phyloP scores from a whole-genome alignment of 2,888 invertebrate genomes.

The Lacanobia oleracea region DNA sequence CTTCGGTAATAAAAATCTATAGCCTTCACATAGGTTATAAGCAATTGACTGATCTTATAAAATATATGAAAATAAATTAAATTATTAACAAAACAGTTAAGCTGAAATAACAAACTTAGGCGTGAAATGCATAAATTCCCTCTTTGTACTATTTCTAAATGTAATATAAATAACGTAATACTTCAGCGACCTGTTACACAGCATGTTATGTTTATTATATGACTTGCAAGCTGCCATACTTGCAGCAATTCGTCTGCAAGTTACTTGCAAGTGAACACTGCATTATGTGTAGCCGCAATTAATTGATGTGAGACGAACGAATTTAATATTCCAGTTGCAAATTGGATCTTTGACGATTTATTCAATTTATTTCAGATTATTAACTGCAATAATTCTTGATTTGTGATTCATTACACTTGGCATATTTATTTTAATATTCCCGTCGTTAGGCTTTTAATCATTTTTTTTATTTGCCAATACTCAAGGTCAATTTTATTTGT shows the following conservation, averaged over 20 bases:
- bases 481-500: too few relatives aligned
- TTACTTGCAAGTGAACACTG: background rate
- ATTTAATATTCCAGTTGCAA: background rate
- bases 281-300: background rate
- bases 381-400: background rate
- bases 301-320: background rate
- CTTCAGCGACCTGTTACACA: slow-evolving; percentile 45
- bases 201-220: slow-evolving; percentile 12
- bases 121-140: slow-evolving; percentile 52
- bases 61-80: slow-evolving; percentile 51
- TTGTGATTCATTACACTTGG: too few relatives aligned
- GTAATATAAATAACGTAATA: slow-evolving; percentile 52
- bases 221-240: slow-evolving; percentile 4
- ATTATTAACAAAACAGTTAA: slow-evolving; percentile 37
- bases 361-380: background rate
- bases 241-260: slow-evolving; percentile 1
- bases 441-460: too few relatives aligned
- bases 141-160: slow-evolving; percentile 63
- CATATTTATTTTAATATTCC: too few relatives aligned
- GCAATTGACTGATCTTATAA: slow-evolving; percentile 51
- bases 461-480: too few relatives aligned
- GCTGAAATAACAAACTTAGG: slow-evolving; percentile 42
- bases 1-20: slow-evolving; percentile 11
- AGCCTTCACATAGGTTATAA: slow-evolving; percentile 24
- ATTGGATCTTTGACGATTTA: background rate